Evolutionary conservation across 2,113 vertebrate genomes (phyloP), one percentile per base, ranked within the genome.

Genomic region (Uropsilus gracilis): DNA sequence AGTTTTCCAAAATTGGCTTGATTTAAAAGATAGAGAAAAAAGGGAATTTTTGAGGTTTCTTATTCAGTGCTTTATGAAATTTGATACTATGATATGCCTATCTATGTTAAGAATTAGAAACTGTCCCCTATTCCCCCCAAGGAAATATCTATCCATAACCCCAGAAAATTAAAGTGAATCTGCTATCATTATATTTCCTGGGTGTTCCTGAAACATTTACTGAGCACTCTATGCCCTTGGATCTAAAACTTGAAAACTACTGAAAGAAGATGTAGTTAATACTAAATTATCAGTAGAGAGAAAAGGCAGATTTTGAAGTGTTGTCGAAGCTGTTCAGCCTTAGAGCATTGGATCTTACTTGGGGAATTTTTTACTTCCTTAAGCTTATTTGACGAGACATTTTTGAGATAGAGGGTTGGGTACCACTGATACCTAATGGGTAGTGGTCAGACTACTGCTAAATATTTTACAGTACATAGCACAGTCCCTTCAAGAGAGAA

Each of bases 21-120:
- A 94, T 75, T 73, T 83, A 63, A 86, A 89, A 93, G 64, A 32
- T 50, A 37, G 64, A 69, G 50, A 90, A 59, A 81, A 53, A 76
- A 39, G 69, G 14, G 46, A 75, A 86, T 42, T 16, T 34, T 30
- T 8, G 39, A 89, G 26, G 4, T 85, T 93, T 96, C 57, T 75
- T 84, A 46, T 84, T 88, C 22, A 87, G 2, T 77, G 10, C 26
- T 68, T 1, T 39, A 64, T 64, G 73, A 73, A 86, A 61, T 78
- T 84, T 83, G 30, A 3, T 84, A 44, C 81, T 57, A 42, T 86
- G 68, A 48, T 30, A 72, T 91, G 39, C 73, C 71, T 68, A 16
- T 30, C 10, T 84, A 9, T 86, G 57, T 75, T 17, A 94, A 48
- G n/a, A 75, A 82, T 87, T 86, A 57, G 6, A 81, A 26, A 39